Conservation (phyloP, 1,140 invertebrate genomes). For the Lepidotrigona ventralis region DNA sequence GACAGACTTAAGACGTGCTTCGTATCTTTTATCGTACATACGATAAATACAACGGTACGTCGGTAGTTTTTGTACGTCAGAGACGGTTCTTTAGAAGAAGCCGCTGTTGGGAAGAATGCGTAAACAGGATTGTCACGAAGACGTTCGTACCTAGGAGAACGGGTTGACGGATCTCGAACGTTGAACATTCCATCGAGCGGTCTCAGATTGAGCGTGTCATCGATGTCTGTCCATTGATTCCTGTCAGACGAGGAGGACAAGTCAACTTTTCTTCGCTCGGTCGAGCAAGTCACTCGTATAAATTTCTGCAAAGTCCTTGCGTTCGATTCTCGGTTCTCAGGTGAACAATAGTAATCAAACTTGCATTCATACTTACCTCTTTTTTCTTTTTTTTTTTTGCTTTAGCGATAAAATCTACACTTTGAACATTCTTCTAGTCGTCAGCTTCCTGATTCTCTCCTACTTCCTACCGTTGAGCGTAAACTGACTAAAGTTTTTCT, state of each 20-base stretch:
- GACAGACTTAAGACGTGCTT: too few species aligned
- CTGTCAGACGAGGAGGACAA: slow-evolving; percentile 41
- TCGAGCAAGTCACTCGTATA: slow-evolving; percentile 40
- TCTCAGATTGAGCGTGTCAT: slow-evolving; percentile 37
- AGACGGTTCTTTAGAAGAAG: background rate
- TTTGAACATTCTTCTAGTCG: background rate
- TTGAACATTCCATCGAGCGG: slow-evolving; percentile 16
- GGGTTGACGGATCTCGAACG: slow-evolving; percentile 34
- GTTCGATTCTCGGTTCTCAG: background rate
- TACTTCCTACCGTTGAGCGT: background rate
- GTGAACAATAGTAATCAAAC: slow-evolving; percentile 30
- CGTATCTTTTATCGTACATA: too few species aligned
- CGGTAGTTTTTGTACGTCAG: too few species aligned
- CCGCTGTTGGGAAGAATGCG: background rate
- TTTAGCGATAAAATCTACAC: background rate
- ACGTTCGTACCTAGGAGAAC: slow-evolving; percentile 1
- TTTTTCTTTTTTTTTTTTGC: too few species aligned
- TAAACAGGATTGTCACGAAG: slow-evolving; percentile 12
- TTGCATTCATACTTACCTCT: slow-evolving; percentile 9
- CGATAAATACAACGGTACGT: too few species aligned
- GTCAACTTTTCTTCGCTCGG: slow-evolving; percentile 34
- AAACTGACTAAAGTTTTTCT: too few species aligned
- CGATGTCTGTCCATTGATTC: slow-evolving; percentile 46
- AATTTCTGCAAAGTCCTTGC: slow-evolving; percentile 31
- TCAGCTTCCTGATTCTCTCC: slow-evolving; percentile 10